Percentiles rank a stretch among this genome's conserved stretches.
phyloP scores from a whole-genome alignment of 2,113 vertebrate species.

The Capreolus pygargus region DNA sequence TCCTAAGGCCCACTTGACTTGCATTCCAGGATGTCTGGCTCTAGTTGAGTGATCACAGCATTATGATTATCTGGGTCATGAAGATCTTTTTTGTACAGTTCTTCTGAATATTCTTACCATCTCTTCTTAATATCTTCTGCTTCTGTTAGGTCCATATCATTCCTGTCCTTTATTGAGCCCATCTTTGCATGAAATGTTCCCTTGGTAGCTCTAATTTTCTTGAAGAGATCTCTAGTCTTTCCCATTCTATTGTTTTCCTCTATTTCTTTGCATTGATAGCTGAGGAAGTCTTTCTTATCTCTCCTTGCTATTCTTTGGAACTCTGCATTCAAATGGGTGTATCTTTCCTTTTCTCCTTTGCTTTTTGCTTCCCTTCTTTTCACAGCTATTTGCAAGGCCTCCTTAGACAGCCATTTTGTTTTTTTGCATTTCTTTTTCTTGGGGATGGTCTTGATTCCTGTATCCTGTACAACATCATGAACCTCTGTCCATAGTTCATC shows the following conservation, averaged over 20 bases:
- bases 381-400: not conserved
- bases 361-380: not conserved
- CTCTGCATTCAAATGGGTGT: not conserved
- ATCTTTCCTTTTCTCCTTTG: not conserved
- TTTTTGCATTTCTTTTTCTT: not conserved
- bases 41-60: not conserved
- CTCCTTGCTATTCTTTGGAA: not conserved
- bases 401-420: not conserved
- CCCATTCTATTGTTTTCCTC: not conserved
- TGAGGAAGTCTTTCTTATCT: not conserved
- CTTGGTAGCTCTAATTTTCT: not conserved
- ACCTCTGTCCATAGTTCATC: not conserved
- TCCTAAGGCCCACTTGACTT: not conserved
- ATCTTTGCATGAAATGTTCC: not conserved
- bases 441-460: not conserved
- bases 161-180: not conserved
- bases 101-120: not conserved
- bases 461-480: not conserved
- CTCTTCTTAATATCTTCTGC: not conserved
- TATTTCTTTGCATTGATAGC: not conserved
- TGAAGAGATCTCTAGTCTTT: not conserved
- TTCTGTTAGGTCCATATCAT: not conserved
- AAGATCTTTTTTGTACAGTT: not conserved
- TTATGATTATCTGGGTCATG: accelerated
- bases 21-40: not conserved